Evolutionary conservation across 2,888 invertebrate genomes (phyloP).

Genomic region (Drosophila kuntzei): DNA sequence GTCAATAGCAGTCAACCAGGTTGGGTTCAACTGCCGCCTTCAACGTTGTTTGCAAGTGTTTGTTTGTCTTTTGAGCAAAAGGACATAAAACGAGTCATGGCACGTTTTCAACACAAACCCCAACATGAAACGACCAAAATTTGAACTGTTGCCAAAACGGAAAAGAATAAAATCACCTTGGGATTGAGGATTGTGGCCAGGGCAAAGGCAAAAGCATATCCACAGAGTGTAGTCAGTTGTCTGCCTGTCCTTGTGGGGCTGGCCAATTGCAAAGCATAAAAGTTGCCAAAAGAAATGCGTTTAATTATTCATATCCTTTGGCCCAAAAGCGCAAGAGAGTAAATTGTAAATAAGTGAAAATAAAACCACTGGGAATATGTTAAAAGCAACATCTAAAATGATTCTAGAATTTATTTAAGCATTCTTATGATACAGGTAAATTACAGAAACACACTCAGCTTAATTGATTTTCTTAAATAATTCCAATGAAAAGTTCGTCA

Average conservation of each 20-base stretch:
- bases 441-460: too few relatives aligned
- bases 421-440: too few relatives aligned
- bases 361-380: not conserved
- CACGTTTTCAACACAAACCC: slow-evolving; percentile 30
- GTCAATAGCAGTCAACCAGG: slow-evolving; percentile 62
- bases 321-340: not conserved
- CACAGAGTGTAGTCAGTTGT: slow-evolving; percentile 8
- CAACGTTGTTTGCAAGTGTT: slow-evolving; percentile 23
- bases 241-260: slow-evolving; percentile 17
- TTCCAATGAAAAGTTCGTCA: not conserved
- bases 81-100: slow-evolving; percentile 13
- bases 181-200: slow-evolving; percentile 19
- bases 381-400: not conserved
- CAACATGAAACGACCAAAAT: slow-evolving; percentile 20
- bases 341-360: not conserved
- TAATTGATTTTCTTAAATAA: too few relatives aligned
- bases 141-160: slow-evolving; percentile 72
- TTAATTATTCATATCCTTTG: slow-evolving; percentile 27
- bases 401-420: too few relatives aligned
- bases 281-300: slow-evolving; percentile 16
- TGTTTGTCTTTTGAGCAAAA: slow-evolving; percentile 32
- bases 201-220: not conserved
- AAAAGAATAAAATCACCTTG: slow-evolving; percentile 45
- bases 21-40: slow-evolving; percentile 22
- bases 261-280: slow-evolving; percentile 5